phyloP scores from a whole-genome alignment of 2,888 invertebrate species.

The Drosophila diplacantha region DNA sequence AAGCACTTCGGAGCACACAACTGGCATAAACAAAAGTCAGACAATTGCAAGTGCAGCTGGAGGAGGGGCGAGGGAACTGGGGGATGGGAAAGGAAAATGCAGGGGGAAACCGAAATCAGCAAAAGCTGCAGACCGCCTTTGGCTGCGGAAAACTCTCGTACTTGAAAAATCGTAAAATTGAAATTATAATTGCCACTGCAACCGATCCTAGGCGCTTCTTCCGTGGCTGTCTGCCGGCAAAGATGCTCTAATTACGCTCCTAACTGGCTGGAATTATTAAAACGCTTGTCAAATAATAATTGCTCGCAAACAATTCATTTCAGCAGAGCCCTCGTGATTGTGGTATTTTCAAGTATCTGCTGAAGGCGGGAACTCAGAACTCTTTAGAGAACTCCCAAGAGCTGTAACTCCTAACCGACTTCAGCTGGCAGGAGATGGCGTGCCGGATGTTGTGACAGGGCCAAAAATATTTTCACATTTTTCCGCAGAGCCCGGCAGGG shows the following conservation, averaged over 20 bases:
- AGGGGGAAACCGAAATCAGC: conserved; percentile 3
- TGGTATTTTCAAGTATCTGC: conserved; percentile 7
- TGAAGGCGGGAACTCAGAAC: background rate
- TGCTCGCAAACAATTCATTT: conserved; percentile 48
- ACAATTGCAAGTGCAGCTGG: conserved; percentile 11
- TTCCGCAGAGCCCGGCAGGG: conserved; percentile 24
- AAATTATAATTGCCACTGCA: conserved; percentile 72
- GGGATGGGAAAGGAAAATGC: background rate
- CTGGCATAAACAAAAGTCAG: conserved; percentile 52
- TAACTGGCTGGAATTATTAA: conserved; percentile 61
- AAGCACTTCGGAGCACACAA: conserved; percentile 65
- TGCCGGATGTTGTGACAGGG: conserved; percentile 64
- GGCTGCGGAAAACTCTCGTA: conserved; percentile 33
- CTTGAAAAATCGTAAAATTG: conserved; percentile 71
- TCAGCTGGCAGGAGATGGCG: conserved; percentile 36
- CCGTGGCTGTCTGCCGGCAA: conserved; percentile 35
- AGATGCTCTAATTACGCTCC: conserved; percentile 61
- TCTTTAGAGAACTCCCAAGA: background rate
- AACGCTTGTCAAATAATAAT: conserved; percentile 68
- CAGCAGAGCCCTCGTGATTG: conserved; percentile 15
- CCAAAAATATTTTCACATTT: conserved; percentile 61
- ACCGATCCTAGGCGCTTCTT: conserved; percentile 53
- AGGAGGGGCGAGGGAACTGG: background rate
- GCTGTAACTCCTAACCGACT: conserved; percentile 12
- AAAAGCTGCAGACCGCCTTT: conserved; percentile 32